phyloP scores from a whole-genome alignment of 2,797 vertebrate genomes.

The Eptatretus atami region DNA sequence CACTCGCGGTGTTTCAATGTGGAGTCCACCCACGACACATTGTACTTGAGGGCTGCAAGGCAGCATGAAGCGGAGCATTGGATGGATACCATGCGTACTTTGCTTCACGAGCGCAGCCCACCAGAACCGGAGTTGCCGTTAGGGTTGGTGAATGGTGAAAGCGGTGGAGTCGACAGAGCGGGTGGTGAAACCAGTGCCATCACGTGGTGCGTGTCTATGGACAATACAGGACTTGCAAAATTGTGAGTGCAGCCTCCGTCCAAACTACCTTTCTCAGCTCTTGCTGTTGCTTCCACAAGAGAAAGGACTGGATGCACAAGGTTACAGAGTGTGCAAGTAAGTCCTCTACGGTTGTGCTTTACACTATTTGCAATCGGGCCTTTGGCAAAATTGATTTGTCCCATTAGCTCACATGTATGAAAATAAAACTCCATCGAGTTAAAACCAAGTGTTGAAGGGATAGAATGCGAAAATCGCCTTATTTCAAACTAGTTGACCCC shows the following conservation, averaged over 20 bases:
- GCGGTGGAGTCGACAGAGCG: neutral
- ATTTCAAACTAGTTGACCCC: too few relatives aligned
- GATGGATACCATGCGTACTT: neutral
- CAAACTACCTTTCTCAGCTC: conserved; percentile 22
- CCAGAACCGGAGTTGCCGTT: too few relatives aligned
- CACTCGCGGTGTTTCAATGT: neutral
- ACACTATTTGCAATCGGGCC: too few relatives aligned
- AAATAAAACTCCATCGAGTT: too few relatives aligned
- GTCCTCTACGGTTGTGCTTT: too few relatives aligned
- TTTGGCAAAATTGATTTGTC: too few relatives aligned
- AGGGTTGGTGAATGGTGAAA: neutral
- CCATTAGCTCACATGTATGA: too few relatives aligned
- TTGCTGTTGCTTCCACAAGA: conserved; percentile 37
- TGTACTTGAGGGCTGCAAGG: neutral
- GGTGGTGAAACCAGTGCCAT: neutral
- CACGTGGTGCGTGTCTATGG: too few relatives aligned
- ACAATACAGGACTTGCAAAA: too few relatives aligned
- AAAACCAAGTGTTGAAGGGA: too few relatives aligned
- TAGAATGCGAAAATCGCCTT: too few relatives aligned
- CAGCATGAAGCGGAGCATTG: neutral
- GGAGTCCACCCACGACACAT: neutral
- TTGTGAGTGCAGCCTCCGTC: neutral
- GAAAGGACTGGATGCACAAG: conserved; percentile 50
- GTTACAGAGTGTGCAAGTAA: conserved; percentile 76
- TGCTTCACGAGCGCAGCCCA: too few relatives aligned